phyloP scores from a whole-genome alignment of 1,140 invertebrate species.

The Cylas formicarius region DNA sequence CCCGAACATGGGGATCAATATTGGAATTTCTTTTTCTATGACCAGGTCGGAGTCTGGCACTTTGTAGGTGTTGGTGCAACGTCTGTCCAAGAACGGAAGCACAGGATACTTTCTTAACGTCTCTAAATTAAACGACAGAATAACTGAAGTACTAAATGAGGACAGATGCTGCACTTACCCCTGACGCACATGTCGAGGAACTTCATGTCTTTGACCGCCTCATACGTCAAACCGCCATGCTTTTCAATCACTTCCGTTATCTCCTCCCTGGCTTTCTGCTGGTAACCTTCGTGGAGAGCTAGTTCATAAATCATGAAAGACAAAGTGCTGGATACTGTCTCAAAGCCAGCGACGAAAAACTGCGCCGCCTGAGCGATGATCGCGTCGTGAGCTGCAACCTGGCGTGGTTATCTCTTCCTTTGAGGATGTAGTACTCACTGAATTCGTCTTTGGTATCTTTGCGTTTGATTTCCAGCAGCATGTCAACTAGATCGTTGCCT shows the following conservation, averaged over 20 bases:
- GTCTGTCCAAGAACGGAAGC: conserved; percentile 30
- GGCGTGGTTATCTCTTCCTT: background rate
- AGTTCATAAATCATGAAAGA: conserved; percentile 59
- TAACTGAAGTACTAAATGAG: no score
- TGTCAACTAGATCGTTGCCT: conserved; percentile 33
- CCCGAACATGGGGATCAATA: conserved; percentile 37
- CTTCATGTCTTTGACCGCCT: conserved; percentile 38
- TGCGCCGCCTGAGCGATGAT: conserved; percentile 51
- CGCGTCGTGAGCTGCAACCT: conserved; percentile 40
- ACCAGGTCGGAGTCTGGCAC: conserved; percentile 34
- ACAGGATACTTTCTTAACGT: conserved; percentile 46
- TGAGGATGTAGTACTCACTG: no score
- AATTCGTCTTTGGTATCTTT: conserved; percentile 17
- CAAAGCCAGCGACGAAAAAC: conserved; percentile 59
- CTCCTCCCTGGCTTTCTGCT: conserved; percentile 42
- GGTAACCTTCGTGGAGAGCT: conserved; percentile 46
- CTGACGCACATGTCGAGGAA: conserved; percentile 47
- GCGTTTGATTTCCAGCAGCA: conserved; percentile 24
- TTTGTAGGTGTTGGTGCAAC: conserved; percentile 31
- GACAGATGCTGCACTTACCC: no score
- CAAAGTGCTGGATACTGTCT: conserved; percentile 58
- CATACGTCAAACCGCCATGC: conserved; percentile 36
- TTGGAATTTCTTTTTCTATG: conserved; percentile 39
- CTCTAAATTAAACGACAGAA: no score
- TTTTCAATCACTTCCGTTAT: conserved; percentile 30